Base-by-base conservation (phyloP, 2,888 invertebrate species). In the Dryadula phaetusa region DNA sequence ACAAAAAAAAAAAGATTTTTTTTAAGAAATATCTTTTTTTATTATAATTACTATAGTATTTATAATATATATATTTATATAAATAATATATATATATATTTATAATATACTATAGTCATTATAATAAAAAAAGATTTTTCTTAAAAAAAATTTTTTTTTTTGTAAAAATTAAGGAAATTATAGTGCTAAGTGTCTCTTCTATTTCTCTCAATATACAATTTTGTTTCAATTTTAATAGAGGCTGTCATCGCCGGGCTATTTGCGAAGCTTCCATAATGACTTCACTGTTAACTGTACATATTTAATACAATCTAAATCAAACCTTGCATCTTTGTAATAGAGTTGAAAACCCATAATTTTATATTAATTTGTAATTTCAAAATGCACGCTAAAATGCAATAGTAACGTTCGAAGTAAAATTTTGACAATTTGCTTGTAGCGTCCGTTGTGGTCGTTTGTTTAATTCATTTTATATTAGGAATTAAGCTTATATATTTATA, bases 211-310 rank as follows among this genome's bases (percentile, higher is more conserved):
- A 74, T 70, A 75, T 76, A 82, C 81, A 80, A 80, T 80, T 81
- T 72, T 76, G 72, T 79, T 82, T 80, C 77, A 79, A 82, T 82
- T 82, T 82, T 82, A 86, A 85, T 82, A 82, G 77, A 79, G 76
- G 74, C 80, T 81, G 82, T 82, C 83, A 84, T 85, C 85, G 82
- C 79, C 76, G 78, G 71, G 78, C 77, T 82, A 81, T 84, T 84
- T 84, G 83, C 81, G 72, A 77, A 80, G 77, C 81, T 75, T 79
- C 73, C 73, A 67, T 83, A 84, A 85, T 86, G 77, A 80, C 76
- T 82, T 83, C 82, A 77, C 77, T 79, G 80, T 81, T 78, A 83
- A 82, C 80, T 78, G 74, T 76, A 72, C 71, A 74, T 49, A 54
- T 32, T 34, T 58, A 12, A 20, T 16, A 34, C 62, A 66, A 34